Evolutionary conservation across 2,888 invertebrate genomes (phyloP), one percentile per base, ranked within the genome.

Genomic region (Sacculina carcini): DNA sequence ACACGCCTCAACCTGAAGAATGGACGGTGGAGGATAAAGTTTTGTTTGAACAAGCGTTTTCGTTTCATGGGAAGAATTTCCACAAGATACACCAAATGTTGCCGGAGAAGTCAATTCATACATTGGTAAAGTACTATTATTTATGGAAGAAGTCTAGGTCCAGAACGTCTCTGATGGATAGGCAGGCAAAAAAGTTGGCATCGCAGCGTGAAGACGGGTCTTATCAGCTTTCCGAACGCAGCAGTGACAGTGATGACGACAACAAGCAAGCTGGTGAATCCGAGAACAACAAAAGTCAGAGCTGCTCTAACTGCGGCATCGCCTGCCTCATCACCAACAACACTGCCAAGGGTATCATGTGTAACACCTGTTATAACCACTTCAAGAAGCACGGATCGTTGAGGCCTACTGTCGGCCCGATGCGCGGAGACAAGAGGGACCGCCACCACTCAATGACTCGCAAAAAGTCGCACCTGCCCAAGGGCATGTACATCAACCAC

Each of bases 1-100:
- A 92, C 64, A 89, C 89, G 53, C 94, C 94, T 1, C 89, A 90
- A 61, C 92, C 92, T 14, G 92, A 94, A 67, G 92, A 94, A 63
- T 96, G 94, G 94, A 86, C 90, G 3, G 82, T 86, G 1, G 94
- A 96, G 67, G 96, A 96, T 64, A 94, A 92, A 70, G 90, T 92
- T 48, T 69, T 94, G 14, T 96, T 96, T 69, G 94, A 96, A 64
- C 92, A 94, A 67, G 94, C 94, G 34, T 94, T 92, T 66, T 87
- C 89, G 63, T 94, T 90, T 65, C 92, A 94, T 67, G 94, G 94
- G 48, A 96, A 96, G 71, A 87, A 86, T 66, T 96, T 96, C 70
- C 85, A 90, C 64, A 77, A 89, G 63, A 94, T 96, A 65, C 71
- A 87, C 59, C 90, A 92, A 74, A 92, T 96, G 92, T 70, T 94